Base-by-base conservation (phyloP, 2,113 vertebrate species). In the Solenodon paradoxus region DNA sequence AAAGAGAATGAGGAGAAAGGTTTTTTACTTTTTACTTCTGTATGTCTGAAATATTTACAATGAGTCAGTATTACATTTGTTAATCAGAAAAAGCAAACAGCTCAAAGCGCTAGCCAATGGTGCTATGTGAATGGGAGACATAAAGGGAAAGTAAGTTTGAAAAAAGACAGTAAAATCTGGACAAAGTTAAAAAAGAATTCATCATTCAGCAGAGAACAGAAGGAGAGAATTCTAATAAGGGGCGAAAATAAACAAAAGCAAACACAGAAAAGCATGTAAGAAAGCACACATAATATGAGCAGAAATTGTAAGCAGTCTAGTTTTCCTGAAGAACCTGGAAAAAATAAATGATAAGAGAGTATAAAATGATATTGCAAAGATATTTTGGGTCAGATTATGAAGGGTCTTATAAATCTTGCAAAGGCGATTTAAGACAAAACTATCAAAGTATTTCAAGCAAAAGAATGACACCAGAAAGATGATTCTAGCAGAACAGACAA, bases 231-330 rank as follows among this genome's bases (percentile, higher is more conserved):
- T 80, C 24, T 66, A 78, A 53, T 78, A 55, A 71, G n/a, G 47
- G 12, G 7, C n/a, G 53, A 86, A 92, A 82, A 74, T 30, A 71
- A 24, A 71, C 16, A 57, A 3, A 94, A 35, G 32, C 9, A 64
- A 93, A 93, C 22, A 93, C 32, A 61, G 40, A 63, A 78, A 88
- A 84, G 42, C 79, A 95, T 47, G 28, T 77, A 87, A 77, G 49
- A 94, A 94, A 74, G 12, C 49, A 96, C 10, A 84, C 0, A 55
- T 28, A 92, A 9, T 55, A 77, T 24, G 17, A 88, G 38, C 28
- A 79, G 71, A 92, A 74, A 75, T 5, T 79, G 4, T 22, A 92
- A 80, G 24, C 22, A 80, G 59, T 77, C 11, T 9, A 71, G 26
- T 57, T 90, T 94, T 10, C 22, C 38, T 80, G 24, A 10, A 85